phyloP scores from a whole-genome alignment of 2,113 vertebrate species.

The Terrapene triunguis region DNA sequence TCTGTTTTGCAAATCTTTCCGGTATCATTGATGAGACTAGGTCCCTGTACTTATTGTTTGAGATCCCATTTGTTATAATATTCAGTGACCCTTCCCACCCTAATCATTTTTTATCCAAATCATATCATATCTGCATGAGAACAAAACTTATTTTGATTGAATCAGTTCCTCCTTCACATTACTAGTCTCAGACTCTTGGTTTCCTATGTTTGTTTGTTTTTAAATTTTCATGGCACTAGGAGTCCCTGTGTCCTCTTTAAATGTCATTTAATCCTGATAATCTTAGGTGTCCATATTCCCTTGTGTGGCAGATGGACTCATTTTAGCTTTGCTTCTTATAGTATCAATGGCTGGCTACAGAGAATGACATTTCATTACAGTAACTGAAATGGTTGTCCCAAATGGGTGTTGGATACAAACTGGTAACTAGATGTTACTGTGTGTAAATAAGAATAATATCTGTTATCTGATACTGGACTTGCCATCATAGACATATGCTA shows the following conservation, averaged over 20 bases:
- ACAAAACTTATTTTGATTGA: neutral
- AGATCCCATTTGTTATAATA: neutral
- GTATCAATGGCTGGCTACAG: neutral
- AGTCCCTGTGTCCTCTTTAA: fast-evolving
- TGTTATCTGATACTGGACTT: neutral
- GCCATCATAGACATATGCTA: neutral
- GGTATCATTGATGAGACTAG: neutral
- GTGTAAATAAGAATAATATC: neutral
- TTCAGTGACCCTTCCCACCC: fast-evolving
- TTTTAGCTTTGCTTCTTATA: neutral
- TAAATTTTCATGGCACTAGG: neutral
- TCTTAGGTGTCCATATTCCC: neutral
- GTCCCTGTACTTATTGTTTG: fast-evolving
- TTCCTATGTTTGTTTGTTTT: neutral
- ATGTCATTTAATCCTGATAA: fast-evolving
- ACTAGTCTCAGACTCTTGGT: neutral
- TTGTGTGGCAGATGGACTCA: neutral
- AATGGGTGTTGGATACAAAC: neutral
- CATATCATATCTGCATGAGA: neutral
- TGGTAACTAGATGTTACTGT: neutral
- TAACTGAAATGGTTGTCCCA: neutral
- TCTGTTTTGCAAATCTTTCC: neutral
- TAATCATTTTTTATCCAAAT: neutral
- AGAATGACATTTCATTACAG: neutral
- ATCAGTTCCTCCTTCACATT: slow-evolving; percentile 14